Conservation (phyloP, 2,888 invertebrate species). For the Meiosimyza decipiens region DNA sequence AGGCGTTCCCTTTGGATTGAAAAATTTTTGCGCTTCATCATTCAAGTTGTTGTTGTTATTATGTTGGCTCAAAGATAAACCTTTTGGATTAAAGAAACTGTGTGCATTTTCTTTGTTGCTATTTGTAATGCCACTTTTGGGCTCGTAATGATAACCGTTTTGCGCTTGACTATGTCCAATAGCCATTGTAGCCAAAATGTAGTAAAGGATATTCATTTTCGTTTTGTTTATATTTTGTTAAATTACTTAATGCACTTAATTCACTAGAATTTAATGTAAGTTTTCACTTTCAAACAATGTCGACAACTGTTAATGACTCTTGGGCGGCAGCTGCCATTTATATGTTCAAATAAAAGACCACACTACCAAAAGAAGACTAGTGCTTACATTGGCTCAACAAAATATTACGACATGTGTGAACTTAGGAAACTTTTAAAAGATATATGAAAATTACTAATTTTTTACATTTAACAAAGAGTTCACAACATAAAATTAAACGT, state of each 20-base stretch:
- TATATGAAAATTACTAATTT: no score
- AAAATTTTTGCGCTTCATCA: not conserved
- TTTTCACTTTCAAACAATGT: not conserved
- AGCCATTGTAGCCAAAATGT: not conserved
- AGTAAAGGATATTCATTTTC: not conserved
- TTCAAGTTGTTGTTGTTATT: not conserved
- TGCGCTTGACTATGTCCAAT: not conserved
- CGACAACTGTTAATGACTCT: slow-evolving; percentile 6
- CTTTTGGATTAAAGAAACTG: not conserved
- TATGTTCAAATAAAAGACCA: not conserved
- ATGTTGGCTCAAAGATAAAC: not conserved
- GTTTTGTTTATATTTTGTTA: not conserved
- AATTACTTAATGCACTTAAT: not conserved
- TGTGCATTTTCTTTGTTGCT: not conserved
- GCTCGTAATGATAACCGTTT: slow-evolving; percentile 3
- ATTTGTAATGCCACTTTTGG: not conserved
- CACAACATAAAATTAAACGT: no score
- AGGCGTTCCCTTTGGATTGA: not conserved
- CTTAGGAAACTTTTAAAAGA: not conserved
- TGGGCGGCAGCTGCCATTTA: not conserved
- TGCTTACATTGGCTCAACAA: not conserved
- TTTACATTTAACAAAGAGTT: no score
- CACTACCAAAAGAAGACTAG: not conserved
- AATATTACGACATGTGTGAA: not conserved
- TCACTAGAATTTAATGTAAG: not conserved